These are phyloP conservation scores for Hirtodrosophila cameraria DNA, from an alignment of 2,888 invertebrate genomes.

Conservation along the genomic window DNA sequence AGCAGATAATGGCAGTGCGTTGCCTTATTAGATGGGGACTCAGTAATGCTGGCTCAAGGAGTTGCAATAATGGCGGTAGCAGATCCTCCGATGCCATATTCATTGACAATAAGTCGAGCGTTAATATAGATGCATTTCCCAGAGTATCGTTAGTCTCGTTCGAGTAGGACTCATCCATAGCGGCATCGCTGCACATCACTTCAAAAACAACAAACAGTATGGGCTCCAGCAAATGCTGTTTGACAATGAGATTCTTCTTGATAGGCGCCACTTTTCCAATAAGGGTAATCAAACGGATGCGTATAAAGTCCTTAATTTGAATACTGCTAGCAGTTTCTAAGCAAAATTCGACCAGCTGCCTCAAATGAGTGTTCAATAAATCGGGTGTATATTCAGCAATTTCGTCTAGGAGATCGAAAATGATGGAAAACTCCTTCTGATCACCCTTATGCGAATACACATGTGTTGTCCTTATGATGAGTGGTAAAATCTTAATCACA, in stretches of 20 bases:
- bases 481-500: slow-evolving; percentile 87
- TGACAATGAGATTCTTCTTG: slow-evolving; percentile 89
- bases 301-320: slow-evolving; percentile 86
- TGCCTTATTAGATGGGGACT: slow-evolving; percentile 87
- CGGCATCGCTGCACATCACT: slow-evolving; percentile 87
- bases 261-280: slow-evolving; percentile 88
- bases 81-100: slow-evolving; percentile 91
- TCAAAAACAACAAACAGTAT: slow-evolving; percentile 88
- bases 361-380: slow-evolving; percentile 86
- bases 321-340: slow-evolving; percentile 87
- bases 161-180: slow-evolving; percentile 87
- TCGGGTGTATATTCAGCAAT: slow-evolving; percentile 82
- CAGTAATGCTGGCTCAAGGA: slow-evolving; percentile 88
- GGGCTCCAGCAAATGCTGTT: slow-evolving; percentile 89
- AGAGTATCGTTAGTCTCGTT: slow-evolving; percentile 88
- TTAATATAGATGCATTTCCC: slow-evolving; percentile 89
- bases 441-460: slow-evolving; percentile 85
- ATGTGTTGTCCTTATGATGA: slow-evolving; percentile 87
- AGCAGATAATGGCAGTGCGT: slow-evolving; percentile 89
- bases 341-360: slow-evolving; percentile 87
- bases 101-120: slow-evolving; percentile 89
- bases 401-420: slow-evolving; percentile 83
- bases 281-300: slow-evolving; percentile 88
- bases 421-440: slow-evolving; percentile 84
- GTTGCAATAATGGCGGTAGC: slow-evolving; percentile 88